Percentiles rank a stretch among this genome's conserved stretches.
Conservation (phyloP, 2,888 invertebrate species). For the Hydropsyche betteni region DNA sequence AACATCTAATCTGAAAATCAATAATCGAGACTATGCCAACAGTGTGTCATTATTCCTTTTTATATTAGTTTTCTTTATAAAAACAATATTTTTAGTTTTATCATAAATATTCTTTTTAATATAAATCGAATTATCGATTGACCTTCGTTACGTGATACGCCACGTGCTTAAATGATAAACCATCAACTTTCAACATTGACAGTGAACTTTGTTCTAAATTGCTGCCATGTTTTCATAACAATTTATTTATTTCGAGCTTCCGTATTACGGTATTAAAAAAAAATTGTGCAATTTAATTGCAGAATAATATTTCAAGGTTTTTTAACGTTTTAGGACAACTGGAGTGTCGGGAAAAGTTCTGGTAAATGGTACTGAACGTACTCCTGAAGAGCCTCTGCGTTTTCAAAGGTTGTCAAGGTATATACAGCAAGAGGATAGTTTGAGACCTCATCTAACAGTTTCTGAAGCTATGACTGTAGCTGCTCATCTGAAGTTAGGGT, state of each 20-base stretch:
- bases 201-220: neutral
- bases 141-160: neutral
- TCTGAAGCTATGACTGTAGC: constrained; percentile 85
- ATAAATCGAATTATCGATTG: constrained; percentile 3
- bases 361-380: constrained; percentile 72
- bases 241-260: neutral
- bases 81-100: no score
- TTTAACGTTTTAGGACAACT: constrained; percentile 64
- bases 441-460: constrained; percentile 79
- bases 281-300: neutral
- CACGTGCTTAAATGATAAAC: neutral
- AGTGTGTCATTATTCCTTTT: no score
- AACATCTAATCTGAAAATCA: no score
- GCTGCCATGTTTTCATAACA: neutral
- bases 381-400: constrained; percentile 69
- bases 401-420: constrained; percentile 81
- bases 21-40: no score
- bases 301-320: neutral
- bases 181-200: constrained; percentile 14
- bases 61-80: no score
- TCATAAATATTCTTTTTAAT: no score
- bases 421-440: constrained; percentile 84
- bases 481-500: constrained; percentile 83
- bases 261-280: neutral
- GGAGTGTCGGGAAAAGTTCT: constrained; percentile 78